Base-by-base conservation (phyloP, 1,140 invertebrate genomes). In the Brachionus manjavacas region DNA sequence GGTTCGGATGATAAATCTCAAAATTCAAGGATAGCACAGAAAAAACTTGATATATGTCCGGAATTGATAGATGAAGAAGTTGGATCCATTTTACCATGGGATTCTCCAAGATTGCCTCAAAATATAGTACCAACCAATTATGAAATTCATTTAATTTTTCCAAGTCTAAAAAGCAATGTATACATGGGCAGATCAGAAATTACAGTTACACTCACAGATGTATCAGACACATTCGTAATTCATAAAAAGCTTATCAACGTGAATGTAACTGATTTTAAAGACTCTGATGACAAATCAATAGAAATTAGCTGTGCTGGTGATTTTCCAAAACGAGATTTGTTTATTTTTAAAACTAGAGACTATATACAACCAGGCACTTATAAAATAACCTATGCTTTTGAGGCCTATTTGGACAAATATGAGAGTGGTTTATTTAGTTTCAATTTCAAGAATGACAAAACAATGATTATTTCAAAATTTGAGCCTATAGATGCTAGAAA, bases 401-500 rank as follows among this genome's bases (percentile, higher is more conserved):
- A 68, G n/a, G 31, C 64, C 6, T 14, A 23, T 14, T 43, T 43
- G 49, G 52, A 81, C 25, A 81, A 81, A 35, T 80, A 55, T 60
- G 52, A 81, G 66, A 68, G 31, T 81, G 79, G 52, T 4, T 39
- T 68, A 4, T 81, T 81, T 31, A 76, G 12, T 31, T 76, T 76
- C 31, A 28, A 49, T 49, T 76, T 52, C 49, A 43, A 20, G 7
- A 12, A 28, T 25, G 72, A 76, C 1, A 76, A 76, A 52, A n/a
- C 76, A 25, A 64, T 64, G 49, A 64, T 81, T 2, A 39, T 68
- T 12, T 64, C 49, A n/a, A 60, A 68, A 81, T 81, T 81, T 68
- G 79, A 81, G 12, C 79, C 79, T 41, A 43, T 81, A 16, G 79
- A 68, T 81, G 79, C 79, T 6, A 41, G 79, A 64, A 64, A 43